Evolutionary conservation across 2,113 vertebrate species (phyloP).

Genomic region (Deroptyus accipitrinus): DNA sequence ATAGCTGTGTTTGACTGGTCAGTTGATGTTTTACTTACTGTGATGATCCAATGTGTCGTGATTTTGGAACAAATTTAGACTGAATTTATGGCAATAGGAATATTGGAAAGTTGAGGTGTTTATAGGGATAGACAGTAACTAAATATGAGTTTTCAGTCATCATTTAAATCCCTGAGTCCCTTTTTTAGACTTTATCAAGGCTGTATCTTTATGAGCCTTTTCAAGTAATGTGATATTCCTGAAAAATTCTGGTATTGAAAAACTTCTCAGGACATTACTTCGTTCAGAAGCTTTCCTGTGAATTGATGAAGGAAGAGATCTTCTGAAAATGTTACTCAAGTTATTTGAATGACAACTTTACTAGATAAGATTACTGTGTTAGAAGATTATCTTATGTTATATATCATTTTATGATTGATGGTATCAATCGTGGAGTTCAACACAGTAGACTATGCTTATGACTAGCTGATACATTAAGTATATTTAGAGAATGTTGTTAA

Average conservation of each 20-base stretch:
- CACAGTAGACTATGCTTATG: neutral
- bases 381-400: neutral
- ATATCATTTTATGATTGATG: neutral
- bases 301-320: neutral
- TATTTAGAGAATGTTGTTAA: neutral
- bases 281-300: neutral
- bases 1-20: neutral
- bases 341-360: neutral
- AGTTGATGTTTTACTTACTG: neutral
- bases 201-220: neutral
- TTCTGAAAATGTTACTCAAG: neutral
- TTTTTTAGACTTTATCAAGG: neutral
- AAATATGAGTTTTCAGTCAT: neutral
- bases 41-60: neutral
- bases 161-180: neutral
- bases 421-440: neutral
- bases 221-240: neutral
- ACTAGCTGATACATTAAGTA: neutral
- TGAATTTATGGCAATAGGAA: neutral
- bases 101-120: neutral
- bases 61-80: neutral
- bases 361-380: neutral
- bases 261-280: neutral
- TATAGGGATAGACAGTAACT: neutral
- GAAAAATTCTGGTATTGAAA: neutral